Evolutionary conservation across 2,888 invertebrate genomes (phyloP), one percentile per base, ranked within the genome.

Genomic region (Andricus curvator): DNA sequence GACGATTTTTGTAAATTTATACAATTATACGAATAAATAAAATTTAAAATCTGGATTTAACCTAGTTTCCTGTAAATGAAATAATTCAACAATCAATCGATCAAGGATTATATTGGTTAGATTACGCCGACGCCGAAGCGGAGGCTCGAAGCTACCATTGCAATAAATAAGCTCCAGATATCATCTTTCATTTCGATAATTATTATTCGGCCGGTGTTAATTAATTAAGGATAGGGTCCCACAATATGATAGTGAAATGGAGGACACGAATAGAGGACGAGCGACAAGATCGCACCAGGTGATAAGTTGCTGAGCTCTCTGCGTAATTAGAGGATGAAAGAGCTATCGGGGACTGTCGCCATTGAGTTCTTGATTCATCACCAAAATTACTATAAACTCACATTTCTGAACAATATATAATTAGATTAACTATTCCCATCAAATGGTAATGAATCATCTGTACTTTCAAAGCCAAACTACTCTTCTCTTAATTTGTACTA

Each of bases 181-280:
- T 81, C 88, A 92, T 92, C 91, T 91, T 90, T 91, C 91, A 91
- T 89, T 91, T 86, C 88, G 89, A 90, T 91, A 91, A 92, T 91
- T 92, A 91, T 91, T 90, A 91, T 91, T 90, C 88, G 88, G 84
- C 81, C 86, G 86, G 87, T 88, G 91, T 92, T 92, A 91, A 92
- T 92, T 91, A 92, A 92, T 92, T 92, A 91, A 92, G 88, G 87
- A 86, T 82, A 84, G 86, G 85, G 83, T 70, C 64, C 80, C 80
- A 78, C 82, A 81, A 84, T 82, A 85, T 78, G 81, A 77, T 78
- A 78, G 48, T 80, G 78, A 70, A 83, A 84, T 80, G 82, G 84
- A 84, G 80, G 77, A 84, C 79, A 78, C 82, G 81, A 84, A 84
- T 77, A 80, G 82, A 82, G 25, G 85, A 84, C 81, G 85, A 84